Percentiles rank a stretch among this genome's conserved stretches.
These are phyloP conservation scores for Sternarchorhynchus goeldii DNA, from an alignment of 2,797 vertebrate species.

Conservation along the genomic window DNA sequence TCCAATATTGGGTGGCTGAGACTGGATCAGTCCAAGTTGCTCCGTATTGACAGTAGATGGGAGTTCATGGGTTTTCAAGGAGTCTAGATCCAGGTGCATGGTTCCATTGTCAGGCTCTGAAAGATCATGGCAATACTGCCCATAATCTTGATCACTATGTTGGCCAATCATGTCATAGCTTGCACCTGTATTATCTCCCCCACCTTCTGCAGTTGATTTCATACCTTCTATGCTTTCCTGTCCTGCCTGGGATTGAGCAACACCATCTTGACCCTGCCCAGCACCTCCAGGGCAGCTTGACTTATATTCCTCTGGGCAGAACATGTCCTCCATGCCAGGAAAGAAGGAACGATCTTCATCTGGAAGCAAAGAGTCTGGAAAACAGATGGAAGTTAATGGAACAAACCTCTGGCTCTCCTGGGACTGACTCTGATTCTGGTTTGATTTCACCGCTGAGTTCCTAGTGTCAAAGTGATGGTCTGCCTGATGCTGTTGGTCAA, in stretches of 20 bases:
- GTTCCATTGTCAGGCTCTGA: slow-evolving; percentile 75
- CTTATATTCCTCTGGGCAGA: slow-evolving; percentile 90
- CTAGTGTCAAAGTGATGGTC: slow-evolving; percentile 83
- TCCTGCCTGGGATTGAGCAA: slow-evolving; percentile 72
- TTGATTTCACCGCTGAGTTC: slow-evolving; percentile 74
- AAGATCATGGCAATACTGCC: slow-evolving; percentile 78
- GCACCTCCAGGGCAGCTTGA: slow-evolving; percentile 76
- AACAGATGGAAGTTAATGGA: slow-evolving; percentile 93
- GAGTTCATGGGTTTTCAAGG: slow-evolving; percentile 86
- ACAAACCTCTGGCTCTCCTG: slow-evolving; percentile 86
- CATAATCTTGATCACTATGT: slow-evolving; percentile 78
- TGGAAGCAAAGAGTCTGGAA: slow-evolving; percentile 90
- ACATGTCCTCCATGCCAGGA: slow-evolving; percentile 97
- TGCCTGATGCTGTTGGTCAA: slow-evolving; percentile 81
- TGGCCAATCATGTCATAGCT: slow-evolving; percentile 83
- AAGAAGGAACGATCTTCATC: slow-evolving; percentile 94
- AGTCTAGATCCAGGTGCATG: slow-evolving; percentile 86
- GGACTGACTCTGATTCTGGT: slow-evolving; percentile 68
- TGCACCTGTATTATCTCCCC: slow-evolving; percentile 62
- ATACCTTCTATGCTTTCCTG: slow-evolving; percentile 78
- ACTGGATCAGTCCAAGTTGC: slow-evolving; percentile 90
- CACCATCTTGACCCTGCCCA: slow-evolving; percentile 77
- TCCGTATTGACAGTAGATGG: slow-evolving; percentile 92
- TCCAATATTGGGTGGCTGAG: slow-evolving; percentile 72
- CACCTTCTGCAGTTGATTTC: slow-evolving; percentile 65